Conservation (phyloP, 2,113 vertebrate species). For the Phrynosoma blainvillii region DNA sequence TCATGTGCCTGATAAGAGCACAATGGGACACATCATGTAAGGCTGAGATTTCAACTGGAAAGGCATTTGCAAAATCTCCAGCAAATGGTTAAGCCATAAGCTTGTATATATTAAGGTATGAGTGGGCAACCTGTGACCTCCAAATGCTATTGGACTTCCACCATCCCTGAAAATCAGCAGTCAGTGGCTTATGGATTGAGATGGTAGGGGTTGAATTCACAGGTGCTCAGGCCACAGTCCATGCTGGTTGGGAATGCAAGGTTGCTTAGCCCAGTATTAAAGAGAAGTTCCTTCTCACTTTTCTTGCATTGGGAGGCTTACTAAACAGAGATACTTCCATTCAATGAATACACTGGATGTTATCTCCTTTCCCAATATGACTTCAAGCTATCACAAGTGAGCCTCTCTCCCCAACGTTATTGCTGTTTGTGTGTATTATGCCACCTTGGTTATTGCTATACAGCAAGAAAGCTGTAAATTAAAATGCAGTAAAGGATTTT, state of each 20-base stretch:
- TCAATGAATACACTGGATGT: neutral
- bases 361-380: neutral
- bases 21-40: slow-evolving; percentile 35
- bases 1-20: slow-evolving; percentile 57
- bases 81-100: neutral
- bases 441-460: neutral
- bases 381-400: neutral
- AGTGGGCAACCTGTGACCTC: neutral
- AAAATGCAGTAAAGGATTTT: neutral
- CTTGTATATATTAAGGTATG: neutral
- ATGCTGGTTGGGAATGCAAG: neutral
- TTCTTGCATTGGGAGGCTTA: neutral
- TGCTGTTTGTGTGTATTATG: neutral
- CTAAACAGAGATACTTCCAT: neutral
- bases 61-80: slow-evolving; percentile 45
- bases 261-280: neutral
- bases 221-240: neutral
- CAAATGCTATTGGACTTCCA: neutral
- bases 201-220: neutral
- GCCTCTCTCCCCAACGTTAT: neutral
- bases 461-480: neutral
- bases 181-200: too few species aligned
- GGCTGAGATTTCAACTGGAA: slow-evolving; percentile 34
- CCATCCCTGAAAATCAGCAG: neutral
- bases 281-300: slow-evolving; percentile 24